Conservation (phyloP, 2,797 vertebrate genomes). For the Dermochelys coriacea region DNA sequence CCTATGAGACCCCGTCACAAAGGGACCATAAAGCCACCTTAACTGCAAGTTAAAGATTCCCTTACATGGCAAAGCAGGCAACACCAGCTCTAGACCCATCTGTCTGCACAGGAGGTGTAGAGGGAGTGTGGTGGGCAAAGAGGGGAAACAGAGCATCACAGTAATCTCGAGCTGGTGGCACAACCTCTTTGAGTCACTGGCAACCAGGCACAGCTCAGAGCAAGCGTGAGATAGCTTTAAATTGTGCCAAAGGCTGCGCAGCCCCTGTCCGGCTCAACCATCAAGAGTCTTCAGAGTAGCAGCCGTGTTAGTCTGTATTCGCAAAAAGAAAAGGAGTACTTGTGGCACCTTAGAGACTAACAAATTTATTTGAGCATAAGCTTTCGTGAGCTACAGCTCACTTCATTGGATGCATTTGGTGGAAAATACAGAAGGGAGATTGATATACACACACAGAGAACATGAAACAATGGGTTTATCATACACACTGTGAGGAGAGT, state of each 20-base stretch:
- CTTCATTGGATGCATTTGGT: too few species aligned
- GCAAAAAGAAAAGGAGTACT: too few species aligned
- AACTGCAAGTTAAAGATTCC: neutral
- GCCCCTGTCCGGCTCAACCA: neutral
- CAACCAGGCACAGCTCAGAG: neutral
- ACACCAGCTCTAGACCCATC: rapidly evolving
- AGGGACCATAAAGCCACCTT: neutral
- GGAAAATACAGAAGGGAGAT: too few species aligned
- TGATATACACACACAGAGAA: too few species aligned
- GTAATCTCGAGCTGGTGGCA: neutral
- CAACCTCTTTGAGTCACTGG: neutral
- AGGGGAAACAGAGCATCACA: neutral
- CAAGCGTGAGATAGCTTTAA: conserved; percentile 8
- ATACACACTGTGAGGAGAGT: too few species aligned
- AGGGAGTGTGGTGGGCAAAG: conserved; percentile 13
- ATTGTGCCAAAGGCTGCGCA: neutral
- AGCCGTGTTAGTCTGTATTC: too few species aligned
- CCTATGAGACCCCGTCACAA: neutral
- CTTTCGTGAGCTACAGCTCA: too few species aligned
- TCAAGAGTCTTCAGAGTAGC: neutral
- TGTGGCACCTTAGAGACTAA: too few species aligned
- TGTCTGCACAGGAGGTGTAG: neutral
- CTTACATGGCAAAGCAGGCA: neutral
- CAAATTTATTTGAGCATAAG: too few species aligned
- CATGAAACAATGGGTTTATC: too few species aligned